Evolutionary conservation across 2,797 vertebrate species (phyloP), one percentile per base, ranked within the genome.

Genomic region (Myoxocephalus aenaeus): DNA sequence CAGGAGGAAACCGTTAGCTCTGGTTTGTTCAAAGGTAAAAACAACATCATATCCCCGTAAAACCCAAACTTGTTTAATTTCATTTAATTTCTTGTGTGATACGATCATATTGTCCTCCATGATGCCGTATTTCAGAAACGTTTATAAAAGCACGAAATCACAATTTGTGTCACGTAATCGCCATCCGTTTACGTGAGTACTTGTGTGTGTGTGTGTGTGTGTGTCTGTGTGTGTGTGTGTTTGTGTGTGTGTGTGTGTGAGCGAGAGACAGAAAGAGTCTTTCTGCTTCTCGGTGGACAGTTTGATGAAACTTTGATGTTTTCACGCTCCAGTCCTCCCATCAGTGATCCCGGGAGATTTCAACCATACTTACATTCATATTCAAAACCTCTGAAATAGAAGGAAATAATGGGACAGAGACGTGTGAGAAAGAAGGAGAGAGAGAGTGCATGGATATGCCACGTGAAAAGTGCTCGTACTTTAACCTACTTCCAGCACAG

Each of bases 291-390:
- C 59, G 63, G 54, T 53, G 66, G 65, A 79, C 70, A 75, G 25
- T 62, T 81, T 86, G 51, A 89, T 92, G 63, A 90, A 92, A 88
- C 59, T 91, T 92, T 90, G 69, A 92, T 92, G 89, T 69, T 46
- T 90, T 87, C 77, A 80, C 59, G 87, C 89, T 82, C 71, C 83
- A 87, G 68, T 80, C 74, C 1, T 61, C 82, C 79, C 86, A 84
- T 90, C 84, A 85, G 71, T 83, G 50, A 11, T 88, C 89, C 83
- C 83, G 2, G 9, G 79, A 85, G 86, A 57, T 57, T 88, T 83
- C 38, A 40, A 12, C 13, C 75, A 63, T 82, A 71, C 80, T 83
- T 64, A 66, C 77, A 77, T 83, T 85, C 81, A 80, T 65, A 79
- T 87, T 86, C 63, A 76, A 53, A 81, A 69, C 76, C 58, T 73